Conservation (phyloP, 2,113 vertebrate species). For the Lamprotornis superbus region DNA sequence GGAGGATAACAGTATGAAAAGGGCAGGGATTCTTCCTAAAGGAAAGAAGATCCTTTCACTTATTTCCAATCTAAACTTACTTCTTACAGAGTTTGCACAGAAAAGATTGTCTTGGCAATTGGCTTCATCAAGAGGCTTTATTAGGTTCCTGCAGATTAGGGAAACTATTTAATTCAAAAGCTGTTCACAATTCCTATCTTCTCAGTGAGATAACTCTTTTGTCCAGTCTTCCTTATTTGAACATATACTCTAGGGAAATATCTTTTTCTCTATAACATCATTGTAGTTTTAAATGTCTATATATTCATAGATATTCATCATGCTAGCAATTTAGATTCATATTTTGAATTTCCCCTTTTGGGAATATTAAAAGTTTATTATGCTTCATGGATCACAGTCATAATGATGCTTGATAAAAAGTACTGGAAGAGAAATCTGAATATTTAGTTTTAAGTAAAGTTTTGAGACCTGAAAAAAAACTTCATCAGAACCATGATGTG, state of each 20-base stretch:
- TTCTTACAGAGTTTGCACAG: not conserved
- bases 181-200: not conserved
- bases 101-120: not conserved
- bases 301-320: slow-evolving; percentile 24
- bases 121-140: not conserved
- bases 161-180: slow-evolving; percentile 33
- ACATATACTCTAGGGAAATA: slow-evolving; percentile 17
- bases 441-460: not conserved
- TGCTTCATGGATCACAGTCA: not conserved
- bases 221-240: not conserved
- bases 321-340: not conserved
- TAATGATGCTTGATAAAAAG: not conserved
- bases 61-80: not conserved
- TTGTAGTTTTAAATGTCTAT: slow-evolving; percentile 9
- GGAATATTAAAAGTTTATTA: slow-evolving; percentile 7
- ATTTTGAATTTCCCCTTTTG: not conserved
- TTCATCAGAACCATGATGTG: not conserved
- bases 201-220: not conserved
- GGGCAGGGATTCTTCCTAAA: not conserved
- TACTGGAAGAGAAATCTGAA: not conserved
- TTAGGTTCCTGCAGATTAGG: slow-evolving; percentile 5
- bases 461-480: not conserved
- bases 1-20: not conserved
- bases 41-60: not conserved
- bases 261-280: not conserved